These are phyloP conservation scores for Drosophila meridiana DNA, from an alignment of 2,888 invertebrate species.

Conservation along the genomic window DNA sequence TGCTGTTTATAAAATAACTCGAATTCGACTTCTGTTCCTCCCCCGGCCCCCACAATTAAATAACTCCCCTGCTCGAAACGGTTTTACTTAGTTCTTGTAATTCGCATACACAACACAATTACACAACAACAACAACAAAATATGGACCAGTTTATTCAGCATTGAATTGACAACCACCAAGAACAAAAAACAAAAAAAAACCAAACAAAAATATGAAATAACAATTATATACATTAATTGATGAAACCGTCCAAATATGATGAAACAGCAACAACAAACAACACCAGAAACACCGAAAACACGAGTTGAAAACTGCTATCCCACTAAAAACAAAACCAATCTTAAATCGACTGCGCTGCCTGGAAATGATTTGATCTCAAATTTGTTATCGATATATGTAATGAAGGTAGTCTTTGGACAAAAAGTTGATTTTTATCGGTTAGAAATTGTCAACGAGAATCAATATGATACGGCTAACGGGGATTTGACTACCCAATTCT, in stretches of 20 bases:
- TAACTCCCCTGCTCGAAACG: conserved; percentile 19
- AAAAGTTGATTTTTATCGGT: background rate
- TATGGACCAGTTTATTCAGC: conserved; percentile 76
- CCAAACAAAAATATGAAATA: conserved; percentile 15
- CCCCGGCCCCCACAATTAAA: background rate
- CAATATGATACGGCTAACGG: no score
- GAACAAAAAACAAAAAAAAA: conserved; percentile 35
- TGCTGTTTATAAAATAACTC: conserved; percentile 65
- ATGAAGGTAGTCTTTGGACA: no score
- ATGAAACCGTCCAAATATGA: conserved; percentile 75
- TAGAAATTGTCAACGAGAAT: background rate
- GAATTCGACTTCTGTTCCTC: conserved; percentile 31
- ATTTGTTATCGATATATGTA: background rate
- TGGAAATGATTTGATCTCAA: background rate
- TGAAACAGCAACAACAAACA: conserved; percentile 53
- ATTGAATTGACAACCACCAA: conserved; percentile 79
- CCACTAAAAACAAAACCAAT: conserved; percentile 26
- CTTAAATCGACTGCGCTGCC: conserved; percentile 7
- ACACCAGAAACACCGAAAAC: conserved; percentile 48
- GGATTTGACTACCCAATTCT: no score
- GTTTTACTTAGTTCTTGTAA: conserved; percentile 56
- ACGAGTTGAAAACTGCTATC: conserved; percentile 78
- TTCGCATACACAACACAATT: conserved; percentile 40
- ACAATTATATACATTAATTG: conserved; percentile 68
- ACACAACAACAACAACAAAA: conserved; percentile 41